These are phyloP conservation scores for Heterodera carotae DNA, from an alignment of 1,140 invertebrate genomes.

Conservation along the genomic window DNA sequence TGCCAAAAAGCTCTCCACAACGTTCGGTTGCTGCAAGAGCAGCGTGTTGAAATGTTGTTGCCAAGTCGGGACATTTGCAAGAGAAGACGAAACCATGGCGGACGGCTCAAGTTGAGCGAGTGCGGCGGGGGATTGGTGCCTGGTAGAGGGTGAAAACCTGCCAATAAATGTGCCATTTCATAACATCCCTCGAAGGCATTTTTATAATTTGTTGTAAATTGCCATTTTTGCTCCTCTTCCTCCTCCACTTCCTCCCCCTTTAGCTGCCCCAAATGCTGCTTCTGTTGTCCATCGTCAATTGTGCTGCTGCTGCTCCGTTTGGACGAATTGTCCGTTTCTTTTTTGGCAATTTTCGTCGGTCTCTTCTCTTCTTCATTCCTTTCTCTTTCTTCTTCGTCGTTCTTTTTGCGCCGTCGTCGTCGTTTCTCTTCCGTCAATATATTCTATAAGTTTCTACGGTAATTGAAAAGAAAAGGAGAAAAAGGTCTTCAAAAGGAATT, in stretches of 20 bases:
- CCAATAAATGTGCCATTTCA: not conserved
- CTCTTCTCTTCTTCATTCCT: not conserved
- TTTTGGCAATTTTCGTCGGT: not conserved
- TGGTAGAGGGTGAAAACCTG: not conserved
- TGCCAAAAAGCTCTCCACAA: not conserved
- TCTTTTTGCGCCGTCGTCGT: not conserved
- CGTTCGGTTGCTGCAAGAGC: not conserved
- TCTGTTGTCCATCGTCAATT: not conserved
- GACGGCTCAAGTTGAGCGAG: not conserved
- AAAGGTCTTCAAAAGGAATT: too few relatives aligned
- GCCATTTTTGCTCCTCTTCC: not conserved
- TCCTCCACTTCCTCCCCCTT: not conserved
- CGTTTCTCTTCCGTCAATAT: not conserved
- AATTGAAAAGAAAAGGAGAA: too few relatives aligned
- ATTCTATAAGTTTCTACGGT: not conserved
- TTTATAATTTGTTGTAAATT: not conserved
- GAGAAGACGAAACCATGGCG: not conserved
- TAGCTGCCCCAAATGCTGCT: not conserved
- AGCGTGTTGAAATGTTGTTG: not conserved
- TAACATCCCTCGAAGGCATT: not conserved
- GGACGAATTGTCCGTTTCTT: not conserved
- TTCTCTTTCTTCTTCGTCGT: not conserved
- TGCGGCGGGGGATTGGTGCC: not conserved
- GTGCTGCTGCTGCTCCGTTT: too few relatives aligned
- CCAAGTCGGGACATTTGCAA: not conserved